Evolutionary conservation across 2,113 vertebrate species (phyloP), one percentile per base, ranked within the genome.

Genomic region (Anas platyrhynchos): DNA sequence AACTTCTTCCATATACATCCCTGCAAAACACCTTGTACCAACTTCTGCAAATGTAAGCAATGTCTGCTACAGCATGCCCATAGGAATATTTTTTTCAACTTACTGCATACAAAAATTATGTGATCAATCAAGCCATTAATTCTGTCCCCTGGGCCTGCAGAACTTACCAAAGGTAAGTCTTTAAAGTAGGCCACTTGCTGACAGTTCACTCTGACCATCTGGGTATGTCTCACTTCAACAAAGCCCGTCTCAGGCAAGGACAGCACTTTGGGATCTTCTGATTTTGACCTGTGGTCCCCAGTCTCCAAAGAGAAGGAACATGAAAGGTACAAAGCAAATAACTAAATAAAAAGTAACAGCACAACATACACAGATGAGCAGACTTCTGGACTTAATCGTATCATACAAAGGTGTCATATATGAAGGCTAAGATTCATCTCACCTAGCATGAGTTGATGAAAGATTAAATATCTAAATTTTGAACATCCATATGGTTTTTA

Each of bases 91-190:
- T 91, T 93, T 86, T 65, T 69, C 86, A 86, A 73, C 80, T 68
- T 92, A 36, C 93, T 36, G 46, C 55, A 74, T 38, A 74, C 7
- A 83, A 83, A 88, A 80, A 46, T 31, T 34, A n/a, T 54, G 34
- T 55, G 89, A 92, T 69, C 91, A 83, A 81, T 81, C 83, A 92
- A 91, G 86, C 86, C 36, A 50, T 69, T 95, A 92, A 90, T 94
- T 88, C 69, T 71, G 65, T 88, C 89, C 75, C 54, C 36, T 84
- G 89, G 80, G 83, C 90, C 55, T 69, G 46, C 80, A 91, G 77
- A 59, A 74, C 50, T 44, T 94, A 87, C 27, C 81, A 87, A 59
- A 86, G 56, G 74, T 43, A 89, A 12, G 20, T 20, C 36, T 56
- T 87, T 61, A 89, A 96, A 95, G 5, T 34, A 94, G 88, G 88